Conservation (phyloP, 1,140 invertebrate species). For the Anastrepha obliqua region DNA sequence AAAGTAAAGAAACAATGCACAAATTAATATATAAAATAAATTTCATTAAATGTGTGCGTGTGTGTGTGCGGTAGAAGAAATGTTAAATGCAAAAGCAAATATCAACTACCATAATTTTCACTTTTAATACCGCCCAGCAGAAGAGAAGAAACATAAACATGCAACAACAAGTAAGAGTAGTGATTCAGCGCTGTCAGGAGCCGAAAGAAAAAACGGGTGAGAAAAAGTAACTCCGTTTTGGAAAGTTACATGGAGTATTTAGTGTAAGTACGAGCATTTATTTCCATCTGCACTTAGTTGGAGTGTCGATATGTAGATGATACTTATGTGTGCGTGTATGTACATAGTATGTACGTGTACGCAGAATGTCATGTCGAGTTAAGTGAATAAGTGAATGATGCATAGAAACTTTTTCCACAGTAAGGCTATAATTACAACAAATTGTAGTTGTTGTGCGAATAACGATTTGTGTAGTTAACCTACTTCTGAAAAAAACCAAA, state of each 20-base stretch:
- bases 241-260: not conserved
- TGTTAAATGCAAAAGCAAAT: not conserved
- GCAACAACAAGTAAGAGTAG: not conserved
- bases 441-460: not conserved
- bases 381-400: not conserved
- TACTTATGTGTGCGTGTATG: no score
- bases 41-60: no score
- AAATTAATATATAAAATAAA: no score
- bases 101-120: not conserved
- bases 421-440: not conserved
- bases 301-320: not conserved
- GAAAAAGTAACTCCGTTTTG: not conserved
- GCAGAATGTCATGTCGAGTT: not conserved
- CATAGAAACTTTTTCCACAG: not conserved
- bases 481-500: not conserved
- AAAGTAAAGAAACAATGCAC: not conserved
- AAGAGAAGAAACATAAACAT: not conserved
- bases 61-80: not conserved
- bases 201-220: not conserved
- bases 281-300: no score
- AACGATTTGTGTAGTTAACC: not conserved
- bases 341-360: no score
- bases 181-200: not conserved
- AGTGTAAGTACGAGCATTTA: no score
- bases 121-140: not conserved